Conservation (phyloP, 1,140 invertebrate species). For the Alviniconcha marisindica region DNA sequence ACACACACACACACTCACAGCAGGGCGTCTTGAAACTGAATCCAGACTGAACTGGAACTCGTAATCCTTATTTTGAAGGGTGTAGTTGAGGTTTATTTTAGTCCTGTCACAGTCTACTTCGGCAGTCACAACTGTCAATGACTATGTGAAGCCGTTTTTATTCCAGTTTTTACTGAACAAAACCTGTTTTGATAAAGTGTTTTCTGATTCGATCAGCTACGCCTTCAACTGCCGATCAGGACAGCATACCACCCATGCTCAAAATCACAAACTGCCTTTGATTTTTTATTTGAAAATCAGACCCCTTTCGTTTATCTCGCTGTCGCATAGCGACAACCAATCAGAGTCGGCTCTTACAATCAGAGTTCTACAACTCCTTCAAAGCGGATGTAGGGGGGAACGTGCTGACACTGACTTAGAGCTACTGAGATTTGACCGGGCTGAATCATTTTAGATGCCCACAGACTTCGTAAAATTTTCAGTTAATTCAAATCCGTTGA, state of each 20-base stretch:
- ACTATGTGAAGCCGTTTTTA: too few species aligned
- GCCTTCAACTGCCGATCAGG: not conserved
- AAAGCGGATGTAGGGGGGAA: not conserved
- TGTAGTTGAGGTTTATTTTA: not conserved
- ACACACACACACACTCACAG: constrained; percentile 2
- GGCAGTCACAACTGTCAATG: not conserved
- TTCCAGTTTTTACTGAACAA: too few species aligned
- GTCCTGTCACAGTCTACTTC: not conserved
- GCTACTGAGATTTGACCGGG: too few species aligned
- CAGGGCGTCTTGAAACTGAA: too few species aligned
- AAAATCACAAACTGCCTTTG: not conserved
- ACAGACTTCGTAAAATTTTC: too few species aligned
- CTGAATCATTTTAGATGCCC: not conserved
- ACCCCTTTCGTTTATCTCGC: too few species aligned
- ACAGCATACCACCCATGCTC: not conserved
- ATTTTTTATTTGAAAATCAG: not conserved
- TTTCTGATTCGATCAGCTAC: not conserved
- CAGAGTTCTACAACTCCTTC: not conserved
- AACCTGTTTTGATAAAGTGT: too few species aligned
- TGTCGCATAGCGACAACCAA: too few species aligned
- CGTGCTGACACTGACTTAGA: not conserved
- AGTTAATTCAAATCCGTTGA: too few species aligned
- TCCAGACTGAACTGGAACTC: too few species aligned
- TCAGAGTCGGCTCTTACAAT: too few species aligned
- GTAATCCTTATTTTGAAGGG: too few species aligned